Evolutionary conservation across 35 echinoderm and acorn worm species (phyloP), one percentile per base, ranked within the genome.

Genomic region (Stichopus chloronotus): DNA sequence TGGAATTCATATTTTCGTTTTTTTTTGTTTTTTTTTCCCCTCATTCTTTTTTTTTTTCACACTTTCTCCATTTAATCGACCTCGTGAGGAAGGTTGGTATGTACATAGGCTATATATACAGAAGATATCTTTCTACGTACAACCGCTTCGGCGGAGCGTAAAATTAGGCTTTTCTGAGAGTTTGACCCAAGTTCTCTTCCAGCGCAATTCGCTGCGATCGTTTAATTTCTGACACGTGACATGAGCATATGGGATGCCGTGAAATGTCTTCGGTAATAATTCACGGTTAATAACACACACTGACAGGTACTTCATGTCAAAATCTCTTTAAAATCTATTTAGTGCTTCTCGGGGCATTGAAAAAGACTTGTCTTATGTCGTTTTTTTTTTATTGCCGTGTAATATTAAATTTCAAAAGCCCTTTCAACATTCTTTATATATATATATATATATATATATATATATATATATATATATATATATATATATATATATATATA

Each of bases 151-250:
- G 52, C 57, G 82, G 58, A 17, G 82, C 82, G 57, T 85, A 85
- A 85, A 85, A 85, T 85, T 55, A 85, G 82, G 81, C 81, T 17
- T 85, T 85, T 85, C 82, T 85, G 17, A 20, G 82, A 85, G 21
- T 53, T 85, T n/a, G 56, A 53, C 20, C 14, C 10, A 5, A 85
- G 58, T 21, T n/a, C 58, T 14, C 7, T 19, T 74, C 19, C 13
- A 53, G 82, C 82, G 57, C 82, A 58, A 25, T 85, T 83, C 57
- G 16, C 22, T 9, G 54, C 55, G 82, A 85, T 85, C 20, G 82
- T 58, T 85, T 85, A 85, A 85, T 85, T 59, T 85, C 55, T 85
- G 82, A 58, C 82, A 85, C 82, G 82, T 56, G 82, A 85, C 82
- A 59, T 19, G 82, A 85, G 17, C 82, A 85, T 85, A 85, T 85